Base-by-base conservation (phyloP, 2,888 invertebrate species). In the Camptogramma bilineatum region DNA sequence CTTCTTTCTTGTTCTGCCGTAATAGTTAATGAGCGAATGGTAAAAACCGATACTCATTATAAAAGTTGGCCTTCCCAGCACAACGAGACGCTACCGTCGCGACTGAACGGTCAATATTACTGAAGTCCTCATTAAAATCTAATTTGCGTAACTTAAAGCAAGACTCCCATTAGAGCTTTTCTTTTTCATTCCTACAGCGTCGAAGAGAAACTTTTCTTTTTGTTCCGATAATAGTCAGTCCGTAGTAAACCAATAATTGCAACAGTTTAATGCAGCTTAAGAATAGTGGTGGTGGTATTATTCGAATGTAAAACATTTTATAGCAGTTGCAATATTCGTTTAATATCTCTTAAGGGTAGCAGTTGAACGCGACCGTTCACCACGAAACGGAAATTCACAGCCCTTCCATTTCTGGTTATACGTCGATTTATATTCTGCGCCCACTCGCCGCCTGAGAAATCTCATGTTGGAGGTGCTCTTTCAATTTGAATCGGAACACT, bases 401-500 rank as follows among this genome's bases (percentile, higher is more conserved):
- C 86, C 87, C 88, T 91, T 89, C 88, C 86, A 89, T 89, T 90
- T 88, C 90, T 90, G 88, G 91, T 91, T 93, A 93, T 93, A 88
- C 88, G 91, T 85, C 91, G 91, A 93, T 93, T 92, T 93, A 93
- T 93, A 92, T 93, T 93, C 92, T 87, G 90, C 87, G 88, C 91
- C 91, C 90, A 91, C 91, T 91, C 91, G 90, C 91, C 89, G 91
- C 84, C 92, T 89, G 88, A 92, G 91, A 91, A 92, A 93, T 93
- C 92, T 93, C 90, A 90, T 91, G 93, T 92, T 89, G 90, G 88
- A 90, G 91, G 91, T 91, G 93, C 93, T 93, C 93, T 93, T 93
- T 93, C 93, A 92, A 93, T 93, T 93, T 93, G 92, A 93, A 93
- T 91, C 92, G 92, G 91, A 92, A 92, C 92, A 91, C 91, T 92